Percentiles rank a stretch among this genome's conserved stretches.
These are phyloP conservation scores for Carabus problematicus DNA, from an alignment of 2,888 invertebrate species.

Conservation along the genomic window DNA sequence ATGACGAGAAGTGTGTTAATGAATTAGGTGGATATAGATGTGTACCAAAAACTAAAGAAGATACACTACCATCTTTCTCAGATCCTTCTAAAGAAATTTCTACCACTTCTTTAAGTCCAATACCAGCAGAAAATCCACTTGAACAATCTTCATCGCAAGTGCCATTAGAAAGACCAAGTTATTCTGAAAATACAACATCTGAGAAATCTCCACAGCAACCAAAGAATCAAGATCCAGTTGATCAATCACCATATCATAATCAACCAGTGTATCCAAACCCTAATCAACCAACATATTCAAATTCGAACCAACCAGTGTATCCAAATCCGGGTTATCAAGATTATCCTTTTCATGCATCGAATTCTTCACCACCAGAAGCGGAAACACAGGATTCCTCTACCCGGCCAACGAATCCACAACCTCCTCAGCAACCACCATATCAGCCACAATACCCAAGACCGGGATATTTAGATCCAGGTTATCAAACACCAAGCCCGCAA, in stretches of 20 bases:
- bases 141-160: no score
- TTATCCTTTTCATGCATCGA: conserved; percentile 9
- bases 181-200: conserved; percentile 5
- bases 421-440: background rate
- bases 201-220: conserved; percentile 1
- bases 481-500: conserved; percentile 14
- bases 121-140: background rate
- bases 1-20: conserved; percentile 70
- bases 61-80: conserved; percentile 6
- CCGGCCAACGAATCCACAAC: background rate
- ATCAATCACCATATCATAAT: conserved; percentile 3
- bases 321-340: conserved; percentile 17
- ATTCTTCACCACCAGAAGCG: background rate
- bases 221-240: background rate
- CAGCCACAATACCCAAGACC: background rate
- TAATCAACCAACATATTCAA: background rate
- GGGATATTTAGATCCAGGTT: background rate
- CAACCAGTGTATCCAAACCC: background rate
- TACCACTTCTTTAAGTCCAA: conserved; percentile 10
- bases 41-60: conserved; percentile 52
- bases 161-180: conserved; percentile 9
- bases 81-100: conserved; percentile 11
- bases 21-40: conserved; percentile 72
- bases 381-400: background rate
- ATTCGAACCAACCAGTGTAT: conserved; percentile 7